Evolutionary conservation across 2,113 vertebrate genomes (phyloP), one percentile per base, ranked within the genome.

Genomic region (Chunga burmeisteri): DNA sequence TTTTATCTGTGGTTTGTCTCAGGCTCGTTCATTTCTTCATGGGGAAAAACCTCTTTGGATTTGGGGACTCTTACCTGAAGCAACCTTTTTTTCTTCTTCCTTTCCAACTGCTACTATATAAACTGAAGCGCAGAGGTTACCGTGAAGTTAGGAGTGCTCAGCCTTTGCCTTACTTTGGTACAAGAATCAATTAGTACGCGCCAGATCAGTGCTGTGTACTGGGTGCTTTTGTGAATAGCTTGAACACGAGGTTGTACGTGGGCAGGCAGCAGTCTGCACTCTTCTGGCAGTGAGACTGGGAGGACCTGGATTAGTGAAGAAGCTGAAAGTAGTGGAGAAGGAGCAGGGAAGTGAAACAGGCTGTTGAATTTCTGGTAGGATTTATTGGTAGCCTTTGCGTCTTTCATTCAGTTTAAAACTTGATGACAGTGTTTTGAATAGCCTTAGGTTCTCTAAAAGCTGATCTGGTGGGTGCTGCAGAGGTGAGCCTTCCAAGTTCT

Each of bases 21-120:
- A 21, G 53, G 8, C 49, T 52, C 0, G 0, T 71, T 84, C 0
- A 1, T 81, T 47, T 63, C 61, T 66, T 67, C 7, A 15, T 25
- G 15, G 4, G 6, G 34, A 55, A 66, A 85, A 50, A 26, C 0
- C 5, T 4, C 13, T 85, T 77, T 40, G 49, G 46, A 42, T 77
- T 4, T 59, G 20, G 29, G 29, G 16, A 40, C 36, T 75, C 26
- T 4, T 19, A 44, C 30, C 58, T 46, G 74, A 71, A 92, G 36
- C 34, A 68, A 2, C 27, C 3, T 32, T 29, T 58, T 78, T 75
- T 80, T 25, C 19, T 79, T 13, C 42, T 80, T 59, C 42, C 14
- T 85, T 78, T 82, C 26, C 52, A 52, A 29, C 26, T 75, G 26
- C 65, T 88, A 2, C 29, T 71, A 67, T 44, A 29, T 50, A 16